Base-by-base conservation (phyloP, 2,113 vertebrate species). In the Oryzias woworae region DNA sequence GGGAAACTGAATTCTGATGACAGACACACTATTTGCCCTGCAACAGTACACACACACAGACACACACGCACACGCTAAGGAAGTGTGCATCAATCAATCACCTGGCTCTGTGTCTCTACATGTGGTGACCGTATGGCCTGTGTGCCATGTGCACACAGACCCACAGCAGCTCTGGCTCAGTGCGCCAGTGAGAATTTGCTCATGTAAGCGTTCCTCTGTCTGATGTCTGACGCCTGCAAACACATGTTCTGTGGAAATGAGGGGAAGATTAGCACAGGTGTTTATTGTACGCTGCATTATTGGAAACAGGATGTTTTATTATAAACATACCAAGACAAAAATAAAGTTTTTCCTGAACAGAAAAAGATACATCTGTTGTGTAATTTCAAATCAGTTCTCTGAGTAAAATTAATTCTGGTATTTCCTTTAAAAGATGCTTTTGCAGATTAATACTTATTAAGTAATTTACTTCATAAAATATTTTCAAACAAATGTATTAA, bases 21-120 rank as follows among this genome's bases (percentile, higher is more conserved):
- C 86, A 89, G 91, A 91, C 87, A 64, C 78, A 78, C 82, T 90
- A 87, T 91, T 91, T 91, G 85, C 80, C 78, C 88, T 88, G 90
- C 88, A 90, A 90, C 18, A 69, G 78, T 82, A 85, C 90, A 95
- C 77, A 63, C 69, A 63, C 76, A 71, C 50, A 31, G 47, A 55
- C 46, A 59, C 41, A 46, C 72, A 53, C 59, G 60, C 50, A 69
- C 52, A 49, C 44, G 71, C 53, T 73, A 58, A 67, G 84, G 88
- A 89, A 87, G 74, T 28, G 57, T 54, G 68, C 78, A 90, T 90
- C 88, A 86, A 86, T 90, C 88, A 90, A 90, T 90, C 88, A 90
- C 88, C 86, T 90, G 88, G 86, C 86, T 86, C 66, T 17, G 75
- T 82, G 78, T 84, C 73, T 70, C 69, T 79, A 84, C 88, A 90